Base-by-base conservation (phyloP, 2,797 vertebrate species). In the Eurystomus glaucurus region DNA sequence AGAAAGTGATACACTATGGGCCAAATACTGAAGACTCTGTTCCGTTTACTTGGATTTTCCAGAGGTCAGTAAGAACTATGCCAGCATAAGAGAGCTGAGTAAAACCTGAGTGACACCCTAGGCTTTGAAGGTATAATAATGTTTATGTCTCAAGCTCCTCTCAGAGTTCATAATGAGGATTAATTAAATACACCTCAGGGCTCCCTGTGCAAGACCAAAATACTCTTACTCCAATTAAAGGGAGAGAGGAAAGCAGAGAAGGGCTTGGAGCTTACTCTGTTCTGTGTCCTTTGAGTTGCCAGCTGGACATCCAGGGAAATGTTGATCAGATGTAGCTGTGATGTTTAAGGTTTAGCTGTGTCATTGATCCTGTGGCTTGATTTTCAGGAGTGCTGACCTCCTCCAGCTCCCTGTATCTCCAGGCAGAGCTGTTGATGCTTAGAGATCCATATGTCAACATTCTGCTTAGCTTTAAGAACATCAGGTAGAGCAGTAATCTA, bases 131-230 rank as follows among this genome's bases (percentile, higher is more conserved):
- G 50, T 93, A 11, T 93, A 95, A 93, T 89, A 88, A 78, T 94
- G 95, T 96, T 97, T 95, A 93, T 83, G 81, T 93, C 89, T 97
- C 76, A 85, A 35, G 33, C 65, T 95, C 52, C 37, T 93, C 87
- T 93, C 65, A 91, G 69, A 83, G 75, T 78, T 96, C 61, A 79
- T 94, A 96, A 96, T 90, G 35, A 95, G 69, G 43, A 37, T 90
- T 96, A 96, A 97, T 96, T 95, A 97, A 93, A 94, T 93, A 88
- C 29, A 94, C 93, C 96, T 93, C 54, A 77, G 86, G 95, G 89
- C 71, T 92, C 65, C 54, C 81, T 60, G 2, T 41, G 57, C 54
- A 85, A 77, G 60, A 85, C 43, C 54, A 91, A 95, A 96, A 80
- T 75, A 58, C 18, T 90, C 58, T 26, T 68, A 54, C 15, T 82